Conservation (phyloP, 2,888 invertebrate species). For the Lasioglossum calceatum region DNA sequence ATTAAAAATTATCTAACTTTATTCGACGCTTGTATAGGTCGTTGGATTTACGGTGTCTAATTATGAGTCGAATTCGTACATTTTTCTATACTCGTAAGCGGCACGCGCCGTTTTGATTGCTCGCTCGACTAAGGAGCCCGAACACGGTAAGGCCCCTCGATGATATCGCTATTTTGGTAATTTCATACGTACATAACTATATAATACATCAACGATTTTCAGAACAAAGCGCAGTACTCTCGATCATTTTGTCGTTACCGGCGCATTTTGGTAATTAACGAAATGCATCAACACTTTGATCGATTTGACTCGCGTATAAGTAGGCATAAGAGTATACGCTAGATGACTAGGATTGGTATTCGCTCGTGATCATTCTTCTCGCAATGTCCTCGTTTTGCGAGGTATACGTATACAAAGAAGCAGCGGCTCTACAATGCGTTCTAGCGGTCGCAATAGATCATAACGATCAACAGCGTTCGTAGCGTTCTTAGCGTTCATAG, state of each 20-base stretch:
- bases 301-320: neutral
- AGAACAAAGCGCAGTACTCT: slow-evolving; percentile 6
- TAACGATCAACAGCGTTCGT: neutral
- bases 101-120: slow-evolving; percentile 22
- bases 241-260: neutral
- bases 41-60: slow-evolving; percentile 9
- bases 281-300: neutral
- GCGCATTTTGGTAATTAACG: neutral
- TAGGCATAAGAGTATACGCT: neutral
- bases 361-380: slow-evolving; percentile 1
- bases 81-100: slow-evolving; percentile 8
- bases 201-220: slow-evolving; percentile 13
- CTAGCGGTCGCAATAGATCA: neutral
- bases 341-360: neutral
- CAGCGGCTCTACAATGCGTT: neutral
- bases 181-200: neutral
- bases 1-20: slow-evolving; percentile 14
- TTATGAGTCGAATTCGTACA: slow-evolving; percentile 2
- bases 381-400: neutral
- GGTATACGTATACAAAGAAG: slow-evolving; percentile 7
- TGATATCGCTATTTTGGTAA: slow-evolving; percentile 17
- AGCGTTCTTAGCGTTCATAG: neutral
- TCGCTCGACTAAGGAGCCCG: slow-evolving; percentile 20
- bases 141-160: slow-evolving; percentile 11
- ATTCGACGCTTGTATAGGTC: slow-evolving; percentile 5